Conservation (phyloP, 2,888 invertebrate genomes). For the Dryococelus australis region DNA sequence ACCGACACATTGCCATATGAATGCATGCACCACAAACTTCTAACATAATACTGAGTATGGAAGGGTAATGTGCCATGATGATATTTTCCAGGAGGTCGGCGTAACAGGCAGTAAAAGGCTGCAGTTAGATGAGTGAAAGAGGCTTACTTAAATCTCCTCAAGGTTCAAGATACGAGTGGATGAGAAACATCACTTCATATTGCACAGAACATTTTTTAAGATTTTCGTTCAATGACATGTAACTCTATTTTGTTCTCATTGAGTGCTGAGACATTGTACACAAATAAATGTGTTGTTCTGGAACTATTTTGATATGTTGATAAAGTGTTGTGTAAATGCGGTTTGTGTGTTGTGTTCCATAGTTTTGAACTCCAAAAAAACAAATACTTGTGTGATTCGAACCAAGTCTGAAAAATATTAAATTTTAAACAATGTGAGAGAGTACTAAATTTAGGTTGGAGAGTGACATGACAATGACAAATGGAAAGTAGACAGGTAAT, state of each 20-base stretch:
- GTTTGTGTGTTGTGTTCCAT: background rate
- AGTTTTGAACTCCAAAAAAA: background rate
- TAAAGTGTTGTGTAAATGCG: background rate
- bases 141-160: background rate
- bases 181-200: background rate
- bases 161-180: conserved; percentile 1
- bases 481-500: background rate
- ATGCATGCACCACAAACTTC: too few relatives aligned
- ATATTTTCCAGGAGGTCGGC: conserved; percentile 35
- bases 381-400: background rate
- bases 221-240: background rate
- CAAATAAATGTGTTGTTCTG: background rate
- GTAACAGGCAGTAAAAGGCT: conserved; percentile 38
- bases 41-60: too few relatives aligned
- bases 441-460: background rate
- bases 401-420: background rate
- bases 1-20: too few relatives aligned
- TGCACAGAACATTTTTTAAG: conserved; percentile 5
- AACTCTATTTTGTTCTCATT: background rate
- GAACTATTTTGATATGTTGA: conserved; percentile 8
- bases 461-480: background rate
- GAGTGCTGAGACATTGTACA: conserved; percentile 16
- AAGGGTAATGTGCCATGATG: background rate
- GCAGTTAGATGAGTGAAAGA: background rate
- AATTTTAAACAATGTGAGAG: background rate